phyloP scores from a whole-genome alignment of 2,797 vertebrate species.

The Heteromormyrus szaboi region DNA sequence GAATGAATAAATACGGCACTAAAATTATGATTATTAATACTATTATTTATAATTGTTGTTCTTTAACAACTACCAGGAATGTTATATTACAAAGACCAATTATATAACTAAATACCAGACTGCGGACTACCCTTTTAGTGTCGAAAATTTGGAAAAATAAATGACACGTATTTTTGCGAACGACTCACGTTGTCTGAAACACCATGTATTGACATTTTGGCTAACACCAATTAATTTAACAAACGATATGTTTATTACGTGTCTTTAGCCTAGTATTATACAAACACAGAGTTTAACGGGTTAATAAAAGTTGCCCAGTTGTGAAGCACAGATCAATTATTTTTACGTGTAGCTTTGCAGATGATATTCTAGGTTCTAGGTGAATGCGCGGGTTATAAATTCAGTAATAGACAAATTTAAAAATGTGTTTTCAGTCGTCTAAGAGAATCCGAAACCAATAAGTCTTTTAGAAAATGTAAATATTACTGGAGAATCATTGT shows the following conservation, averaged over 20 bases:
- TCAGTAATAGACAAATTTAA: background rate
- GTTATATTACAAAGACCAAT: background rate
- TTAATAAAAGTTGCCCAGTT: background rate
- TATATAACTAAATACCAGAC: background rate
- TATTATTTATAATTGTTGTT: conserved; percentile 2
- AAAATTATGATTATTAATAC: background rate
- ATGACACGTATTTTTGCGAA: background rate
- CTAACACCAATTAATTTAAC: background rate
- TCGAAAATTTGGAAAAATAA: background rate
- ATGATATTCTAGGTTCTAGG: background rate
- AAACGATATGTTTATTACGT: background rate
- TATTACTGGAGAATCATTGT: background rate
- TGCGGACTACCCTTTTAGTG: background rate
- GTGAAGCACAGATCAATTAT: background rate
- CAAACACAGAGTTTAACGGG: background rate
- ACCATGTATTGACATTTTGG: background rate
- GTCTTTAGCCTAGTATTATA: background rate
- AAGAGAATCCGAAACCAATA: background rate
- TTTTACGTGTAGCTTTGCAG: background rate
- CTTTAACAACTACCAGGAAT: background rate
- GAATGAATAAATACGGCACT: background rate
- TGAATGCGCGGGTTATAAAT: background rate
- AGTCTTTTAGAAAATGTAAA: background rate
- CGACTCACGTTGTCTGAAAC: background rate
- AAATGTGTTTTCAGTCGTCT: background rate